Evolutionary conservation across 2,888 invertebrate species (phyloP).

Genomic region (Polymixis lichenea): DNA sequence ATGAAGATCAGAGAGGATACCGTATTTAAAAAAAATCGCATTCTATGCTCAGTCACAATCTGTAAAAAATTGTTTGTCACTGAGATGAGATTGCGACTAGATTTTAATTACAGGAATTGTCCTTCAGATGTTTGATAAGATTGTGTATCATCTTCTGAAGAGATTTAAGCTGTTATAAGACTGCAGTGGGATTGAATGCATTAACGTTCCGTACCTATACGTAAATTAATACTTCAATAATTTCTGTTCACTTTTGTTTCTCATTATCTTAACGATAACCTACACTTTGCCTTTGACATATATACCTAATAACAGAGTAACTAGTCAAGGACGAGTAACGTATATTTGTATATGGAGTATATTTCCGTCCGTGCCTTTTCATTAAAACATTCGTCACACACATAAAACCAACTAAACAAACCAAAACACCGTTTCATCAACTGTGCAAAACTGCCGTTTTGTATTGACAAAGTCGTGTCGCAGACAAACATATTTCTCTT

Average conservation of each 20-base stretch:
- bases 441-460: not conserved
- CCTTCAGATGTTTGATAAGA: not conserved
- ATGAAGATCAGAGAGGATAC: not conserved
- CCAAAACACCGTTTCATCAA: not conserved
- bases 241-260: not conserved
- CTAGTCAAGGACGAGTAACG: not conserved
- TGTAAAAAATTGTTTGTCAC: too few species aligned
- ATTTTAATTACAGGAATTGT: too few species aligned
- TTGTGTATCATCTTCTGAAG: not conserved
- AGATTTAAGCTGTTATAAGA: not conserved
- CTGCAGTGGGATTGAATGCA: not conserved
- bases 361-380: not conserved
- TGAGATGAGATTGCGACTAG: too few species aligned
- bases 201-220: not conserved
- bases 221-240: too few species aligned
- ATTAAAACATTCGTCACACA: not conserved
- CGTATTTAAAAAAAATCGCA: too few species aligned
- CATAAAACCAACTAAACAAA: not conserved
- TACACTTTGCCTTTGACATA: not conserved
- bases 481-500: constrained; percentile 2
- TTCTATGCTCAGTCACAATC: too few species aligned
- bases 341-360: not conserved
- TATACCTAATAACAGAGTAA: not conserved
- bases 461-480: not conserved
- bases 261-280: not conserved